A percentile compares a stretch with the other conserved stretches of the same genome.
phyloP scores from a whole-genome alignment of 2,888 invertebrate genomes.

The Syritta pipiens region DNA sequence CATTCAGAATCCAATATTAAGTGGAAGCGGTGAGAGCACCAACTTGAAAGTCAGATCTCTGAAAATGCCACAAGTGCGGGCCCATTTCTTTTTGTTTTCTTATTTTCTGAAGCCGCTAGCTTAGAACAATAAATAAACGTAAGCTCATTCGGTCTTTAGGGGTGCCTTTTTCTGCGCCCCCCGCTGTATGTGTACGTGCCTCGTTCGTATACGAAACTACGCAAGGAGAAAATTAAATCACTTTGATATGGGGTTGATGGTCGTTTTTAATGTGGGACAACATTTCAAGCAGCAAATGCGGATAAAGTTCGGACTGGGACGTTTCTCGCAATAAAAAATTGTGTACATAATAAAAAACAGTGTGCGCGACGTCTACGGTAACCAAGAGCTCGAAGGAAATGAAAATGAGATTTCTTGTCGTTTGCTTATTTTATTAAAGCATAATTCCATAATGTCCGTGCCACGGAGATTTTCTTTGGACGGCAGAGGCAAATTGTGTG shows the following conservation, averaged over 20 bases:
- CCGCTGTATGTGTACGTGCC: not conserved
- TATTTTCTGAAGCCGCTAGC: constrained; percentile 46
- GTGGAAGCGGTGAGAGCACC: constrained; percentile 31
- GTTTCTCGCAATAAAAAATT: constrained; percentile 54
- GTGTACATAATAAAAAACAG: constrained; percentile 53
- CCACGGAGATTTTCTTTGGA: constrained; percentile 30
- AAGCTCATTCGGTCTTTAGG: constrained; percentile 56
- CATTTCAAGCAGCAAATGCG: constrained; percentile 67
- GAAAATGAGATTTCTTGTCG: constrained; percentile 61
- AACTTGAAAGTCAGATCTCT: constrained; percentile 45
- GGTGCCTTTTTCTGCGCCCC: constrained; percentile 14
- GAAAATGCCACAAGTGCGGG: constrained; percentile 62
- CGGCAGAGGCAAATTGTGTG: constrained; percentile 46
- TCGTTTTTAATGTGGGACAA: constrained; percentile 67
- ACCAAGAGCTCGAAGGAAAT: constrained; percentile 56
- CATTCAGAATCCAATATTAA: constrained; percentile 52
- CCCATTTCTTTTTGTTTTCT: constrained; percentile 34
- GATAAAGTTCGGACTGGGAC: constrained; percentile 59
- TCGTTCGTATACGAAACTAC: constrained; percentile 54
- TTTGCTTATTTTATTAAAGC: constrained; percentile 63
- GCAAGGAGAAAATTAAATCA: constrained; percentile 69
- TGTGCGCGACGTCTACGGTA: constrained; percentile 34
- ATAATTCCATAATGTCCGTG: constrained; percentile 59
- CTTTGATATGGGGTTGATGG: constrained; percentile 66
- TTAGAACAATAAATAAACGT: constrained; percentile 67